Evolutionary conservation across 2,888 invertebrate genomes (phyloP).

Genomic region (Pilophorus perplexus): DNA sequence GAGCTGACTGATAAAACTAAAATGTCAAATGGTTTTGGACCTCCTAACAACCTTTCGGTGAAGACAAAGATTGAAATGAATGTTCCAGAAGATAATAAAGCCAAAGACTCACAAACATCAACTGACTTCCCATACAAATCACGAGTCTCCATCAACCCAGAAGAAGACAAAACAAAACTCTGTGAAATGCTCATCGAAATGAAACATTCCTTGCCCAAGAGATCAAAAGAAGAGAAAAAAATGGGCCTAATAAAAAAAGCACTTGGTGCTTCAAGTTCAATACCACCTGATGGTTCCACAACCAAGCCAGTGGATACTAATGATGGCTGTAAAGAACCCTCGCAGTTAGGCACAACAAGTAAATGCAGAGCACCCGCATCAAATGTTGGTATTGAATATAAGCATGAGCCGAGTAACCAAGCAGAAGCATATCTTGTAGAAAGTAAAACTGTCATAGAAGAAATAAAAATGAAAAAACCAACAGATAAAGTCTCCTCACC

Average conservation of each 20-base stretch:
- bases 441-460: constrained; percentile 54
- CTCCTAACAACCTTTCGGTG: background rate
- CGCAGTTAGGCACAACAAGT: constrained; percentile 10
- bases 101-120: constrained; percentile 25
- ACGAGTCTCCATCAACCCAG: background rate
- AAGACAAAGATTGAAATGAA: background rate
- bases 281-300: background rate
- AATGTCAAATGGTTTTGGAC: background rate
- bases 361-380: background rate
- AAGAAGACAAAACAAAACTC: constrained; percentile 51
- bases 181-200: constrained; percentile 73
- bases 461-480: constrained; percentile 54
- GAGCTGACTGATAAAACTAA: background rate
- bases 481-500: constrained; percentile 58
- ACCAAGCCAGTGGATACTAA: background rate
- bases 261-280: too few relatives aligned
- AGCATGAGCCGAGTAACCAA: constrained; percentile 45
- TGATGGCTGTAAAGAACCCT: background rate
- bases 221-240: constrained; percentile 48
- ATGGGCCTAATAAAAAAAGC: background rate
- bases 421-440: constrained; percentile 53
- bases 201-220: constrained; percentile 70
- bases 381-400: constrained; percentile 1
- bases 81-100: constrained; percentile 3
- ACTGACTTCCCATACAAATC: constrained; percentile 15